Conservation (phyloP, 92 coral and sea anemone species). For the Epizoanthus illoricatus region DNA sequence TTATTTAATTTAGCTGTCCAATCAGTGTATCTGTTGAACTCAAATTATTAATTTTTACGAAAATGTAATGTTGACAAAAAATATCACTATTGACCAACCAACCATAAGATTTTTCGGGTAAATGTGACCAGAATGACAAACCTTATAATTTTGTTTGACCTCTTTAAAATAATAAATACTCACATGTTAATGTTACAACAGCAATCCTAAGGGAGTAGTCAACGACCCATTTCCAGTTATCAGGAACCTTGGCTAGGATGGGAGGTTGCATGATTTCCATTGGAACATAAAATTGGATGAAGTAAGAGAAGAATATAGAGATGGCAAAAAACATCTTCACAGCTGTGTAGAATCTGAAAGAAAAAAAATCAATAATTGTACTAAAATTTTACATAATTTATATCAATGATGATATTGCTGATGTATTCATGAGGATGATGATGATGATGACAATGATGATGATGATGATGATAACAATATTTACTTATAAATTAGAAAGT, state of each 20-base stretch:
- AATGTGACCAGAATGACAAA: no score
- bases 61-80: no score
- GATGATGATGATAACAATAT: not conserved
- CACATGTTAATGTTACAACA: slow-evolving; percentile 81
- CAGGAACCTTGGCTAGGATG: slow-evolving; percentile 61
- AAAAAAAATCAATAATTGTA: not conserved
- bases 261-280: slow-evolving; percentile 73
- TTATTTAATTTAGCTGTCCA: no score
- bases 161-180: slow-evolving; percentile 31
- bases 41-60: no score
- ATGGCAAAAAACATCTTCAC: slow-evolving; percentile 74
- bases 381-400: no score
- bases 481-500: not conserved
- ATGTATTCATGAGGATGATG: not conserved
- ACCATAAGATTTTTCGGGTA: no score
- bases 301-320: slow-evolving; percentile 81
- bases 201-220: slow-evolving; percentile 67
- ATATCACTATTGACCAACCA: no score
- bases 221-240: slow-evolving; percentile 44
- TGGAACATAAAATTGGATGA: slow-evolving; percentile 94
- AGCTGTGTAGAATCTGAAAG: slow-evolving; percentile 70
- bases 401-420: not conserved
- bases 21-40: no score
- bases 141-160: no score
- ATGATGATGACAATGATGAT: no score